Evolutionary conservation across 2,113 vertebrate genomes (phyloP).

Genomic region (Egretta garzetta): DNA sequence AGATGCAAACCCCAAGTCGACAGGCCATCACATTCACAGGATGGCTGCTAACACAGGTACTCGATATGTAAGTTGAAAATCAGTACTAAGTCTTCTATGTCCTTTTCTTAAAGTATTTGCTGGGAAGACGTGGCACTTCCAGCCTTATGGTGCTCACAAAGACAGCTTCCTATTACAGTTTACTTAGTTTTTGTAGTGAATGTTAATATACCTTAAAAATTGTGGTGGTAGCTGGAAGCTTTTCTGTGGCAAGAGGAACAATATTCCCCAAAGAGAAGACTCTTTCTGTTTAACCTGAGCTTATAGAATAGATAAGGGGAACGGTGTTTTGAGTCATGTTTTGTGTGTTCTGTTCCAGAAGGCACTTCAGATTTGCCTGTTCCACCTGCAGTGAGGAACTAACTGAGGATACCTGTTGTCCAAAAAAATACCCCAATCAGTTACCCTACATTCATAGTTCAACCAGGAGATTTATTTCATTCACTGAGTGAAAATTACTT

Average conservation of each 20-base stretch:
- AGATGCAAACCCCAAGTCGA: neutral
- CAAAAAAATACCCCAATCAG: neutral
- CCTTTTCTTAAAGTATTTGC: neutral
- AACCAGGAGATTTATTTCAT: neutral
- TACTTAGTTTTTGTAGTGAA: neutral
- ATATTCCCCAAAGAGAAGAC: neutral
- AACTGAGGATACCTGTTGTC: neutral
- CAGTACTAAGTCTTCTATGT: neutral
- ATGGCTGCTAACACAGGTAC: neutral
- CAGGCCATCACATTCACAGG: neutral
- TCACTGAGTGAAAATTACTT: neutral
- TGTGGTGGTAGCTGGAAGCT: neutral
- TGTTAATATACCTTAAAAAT: neutral
- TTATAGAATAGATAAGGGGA: neutral
- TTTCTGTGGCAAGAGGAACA: neutral
- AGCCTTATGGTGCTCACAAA: neutral
- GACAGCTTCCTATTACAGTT: neutral
- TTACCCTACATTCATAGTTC: neutral
- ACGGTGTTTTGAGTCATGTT: neutral
- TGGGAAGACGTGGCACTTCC: neutral
- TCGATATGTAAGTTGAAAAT: neutral
- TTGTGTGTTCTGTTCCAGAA: neutral
- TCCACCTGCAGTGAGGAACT: neutral
- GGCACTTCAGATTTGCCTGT: neutral
- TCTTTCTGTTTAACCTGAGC: neutral